These are phyloP conservation scores for Heptranchias perlo DNA, from an alignment of 2,113 vertebrate species.

Conservation along the genomic window DNA sequence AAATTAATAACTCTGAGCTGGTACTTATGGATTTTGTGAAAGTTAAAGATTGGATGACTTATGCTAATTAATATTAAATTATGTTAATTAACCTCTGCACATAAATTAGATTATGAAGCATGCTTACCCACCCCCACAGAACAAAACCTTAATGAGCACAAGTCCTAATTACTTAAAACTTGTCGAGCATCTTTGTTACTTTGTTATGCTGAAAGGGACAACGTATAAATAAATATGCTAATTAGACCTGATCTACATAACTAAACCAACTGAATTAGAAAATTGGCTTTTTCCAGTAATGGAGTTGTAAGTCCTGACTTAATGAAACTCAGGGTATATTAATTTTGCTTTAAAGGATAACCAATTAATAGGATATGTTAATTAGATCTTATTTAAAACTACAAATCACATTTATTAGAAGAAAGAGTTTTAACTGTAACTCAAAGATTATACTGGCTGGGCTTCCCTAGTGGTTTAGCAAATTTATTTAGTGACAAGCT, in stretches of 20 bases:
- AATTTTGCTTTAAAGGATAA: conserved; percentile 3
- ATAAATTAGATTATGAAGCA: background rate
- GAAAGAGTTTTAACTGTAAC: background rate
- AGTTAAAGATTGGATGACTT: background rate
- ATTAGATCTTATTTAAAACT: conserved; percentile 19
- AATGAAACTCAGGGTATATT: background rate
- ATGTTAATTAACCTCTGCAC: conserved; percentile 15
- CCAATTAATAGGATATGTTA: conserved; percentile 10
- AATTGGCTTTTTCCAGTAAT: background rate
- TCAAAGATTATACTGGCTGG: background rate
- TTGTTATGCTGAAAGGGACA: background rate
- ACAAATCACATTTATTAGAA: conserved; percentile 13
- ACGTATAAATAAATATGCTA: conserved; percentile 16
- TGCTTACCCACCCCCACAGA: background rate
- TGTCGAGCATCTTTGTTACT: background rate
- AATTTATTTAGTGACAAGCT: background rate
- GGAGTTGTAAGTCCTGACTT: background rate
- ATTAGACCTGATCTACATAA: background rate
- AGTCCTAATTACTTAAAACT: background rate
- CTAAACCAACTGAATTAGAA: background rate
- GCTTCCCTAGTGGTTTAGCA: background rate
- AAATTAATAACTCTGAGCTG: conserved; percentile 4
- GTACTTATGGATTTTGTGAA: background rate
- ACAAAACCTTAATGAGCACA: background rate
- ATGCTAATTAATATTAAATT: conserved; percentile 11